Conservation (phyloP, 2,797 vertebrate genomes). For the Protonibea diacanthus region DNA sequence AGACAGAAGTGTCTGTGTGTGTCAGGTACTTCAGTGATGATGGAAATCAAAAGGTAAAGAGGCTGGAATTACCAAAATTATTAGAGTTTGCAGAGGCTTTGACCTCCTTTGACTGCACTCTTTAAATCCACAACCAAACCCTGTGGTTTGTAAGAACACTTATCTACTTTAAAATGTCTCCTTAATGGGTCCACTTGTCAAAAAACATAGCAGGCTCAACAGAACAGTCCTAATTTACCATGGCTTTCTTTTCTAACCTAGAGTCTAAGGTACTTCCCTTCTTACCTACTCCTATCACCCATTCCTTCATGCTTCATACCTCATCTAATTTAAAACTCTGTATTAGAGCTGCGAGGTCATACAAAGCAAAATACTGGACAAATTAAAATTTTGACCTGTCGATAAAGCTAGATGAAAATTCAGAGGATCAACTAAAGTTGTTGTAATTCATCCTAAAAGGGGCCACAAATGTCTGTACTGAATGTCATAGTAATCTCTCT, state of each 20-base stretch:
- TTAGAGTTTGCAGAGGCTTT: conserved; percentile 26
- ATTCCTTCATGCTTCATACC: neutral
- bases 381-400: neutral
- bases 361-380: neutral
- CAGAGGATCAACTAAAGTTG: neutral
- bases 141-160: conserved; percentile 2
- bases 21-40: neutral
- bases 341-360: neutral
- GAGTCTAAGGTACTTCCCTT: neutral
- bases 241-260: neutral
- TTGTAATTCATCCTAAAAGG: neutral
- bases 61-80: neutral
- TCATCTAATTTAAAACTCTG: conserved; percentile 1
- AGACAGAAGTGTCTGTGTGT: neutral
- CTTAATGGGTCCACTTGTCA: conserved; percentile 3
- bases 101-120: conserved; percentile 1
- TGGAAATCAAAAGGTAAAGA: neutral
- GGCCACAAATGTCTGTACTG: neutral
- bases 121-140: neutral
- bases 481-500: neutral
- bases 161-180: conserved; percentile 12
- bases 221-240: conserved; percentile 3
- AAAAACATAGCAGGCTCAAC: conserved; percentile 6
- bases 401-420: neutral
- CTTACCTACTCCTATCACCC: no score